Evolutionary conservation across 1,140 invertebrate genomes (phyloP).

Genomic region (Antheraea mylitta): DNA sequence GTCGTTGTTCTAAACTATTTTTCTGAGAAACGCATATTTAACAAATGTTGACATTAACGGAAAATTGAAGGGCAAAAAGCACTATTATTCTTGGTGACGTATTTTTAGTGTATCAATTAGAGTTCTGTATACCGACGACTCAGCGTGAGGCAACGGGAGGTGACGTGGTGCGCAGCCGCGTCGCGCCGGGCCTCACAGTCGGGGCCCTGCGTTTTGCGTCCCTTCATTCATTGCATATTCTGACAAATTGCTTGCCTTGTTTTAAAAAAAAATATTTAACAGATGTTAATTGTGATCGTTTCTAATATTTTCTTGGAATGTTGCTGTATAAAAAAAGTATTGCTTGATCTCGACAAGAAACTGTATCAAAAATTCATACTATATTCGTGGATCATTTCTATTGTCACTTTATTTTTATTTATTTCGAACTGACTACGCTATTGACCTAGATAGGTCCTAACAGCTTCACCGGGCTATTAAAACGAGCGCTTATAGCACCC

Average conservation of each 20-base stretch:
- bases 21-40: neutral
- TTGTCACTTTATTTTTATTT: no score
- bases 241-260: conserved; percentile 50
- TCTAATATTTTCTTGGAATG: neutral
- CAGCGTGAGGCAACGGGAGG: conserved; percentile 50
- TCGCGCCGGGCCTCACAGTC: conserved; percentile 43
- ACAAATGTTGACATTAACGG: conserved; percentile 6
- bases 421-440: no score
- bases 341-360: no score
- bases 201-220: conserved; percentile 27
- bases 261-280: conserved; percentile 31
- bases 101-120: conserved; percentile 75
- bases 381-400: no score
- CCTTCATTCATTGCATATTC: conserved; percentile 37
- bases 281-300: conserved; percentile 21
- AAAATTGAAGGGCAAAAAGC: conserved; percentile 35
- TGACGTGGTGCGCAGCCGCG: conserved; percentile 43
- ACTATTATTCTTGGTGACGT: conserved; percentile 50
- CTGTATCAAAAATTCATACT: no score
- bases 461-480: no score
- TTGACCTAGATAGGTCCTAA: no score
- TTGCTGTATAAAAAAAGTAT: conserved; percentile 14
- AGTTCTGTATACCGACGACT: conserved; percentile 63
- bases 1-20: neutral
- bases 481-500: no score